Evolutionary conservation across 2,113 vertebrate species (phyloP).

Genomic region (Scytalopus superciliaris): DNA sequence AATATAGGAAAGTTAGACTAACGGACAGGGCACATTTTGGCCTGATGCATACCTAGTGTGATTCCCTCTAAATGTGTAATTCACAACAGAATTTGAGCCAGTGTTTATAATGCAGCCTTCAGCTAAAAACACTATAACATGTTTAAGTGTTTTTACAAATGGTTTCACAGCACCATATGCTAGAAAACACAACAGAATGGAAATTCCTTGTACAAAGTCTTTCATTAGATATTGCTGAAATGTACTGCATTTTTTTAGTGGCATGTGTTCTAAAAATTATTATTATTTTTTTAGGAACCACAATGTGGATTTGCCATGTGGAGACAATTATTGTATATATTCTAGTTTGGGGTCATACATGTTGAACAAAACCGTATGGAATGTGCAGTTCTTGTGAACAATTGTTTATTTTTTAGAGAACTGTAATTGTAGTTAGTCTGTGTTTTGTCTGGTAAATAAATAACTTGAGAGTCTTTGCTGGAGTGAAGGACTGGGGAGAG

Average conservation of each 20-base stretch:
- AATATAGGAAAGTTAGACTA: not conserved
- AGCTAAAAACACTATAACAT: slow-evolving; percentile 29
- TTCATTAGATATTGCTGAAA: slow-evolving; percentile 36
- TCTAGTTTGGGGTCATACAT: slow-evolving; percentile 54
- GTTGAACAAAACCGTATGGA: slow-evolving; percentile 55
- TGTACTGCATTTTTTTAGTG: slow-evolving; percentile 30
- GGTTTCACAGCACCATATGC: slow-evolving; percentile 33
- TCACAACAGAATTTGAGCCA: not conserved
- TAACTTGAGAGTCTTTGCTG: slow-evolving; percentile 19
- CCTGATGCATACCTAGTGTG: not conserved
- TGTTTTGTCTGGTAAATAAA: slow-evolving; percentile 68
- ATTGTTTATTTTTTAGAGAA: slow-evolving; percentile 56
- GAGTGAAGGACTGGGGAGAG: not conserved
- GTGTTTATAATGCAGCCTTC: slow-evolving; percentile 16
- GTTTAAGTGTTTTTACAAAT: not conserved
- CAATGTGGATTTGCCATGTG: slow-evolving; percentile 57
- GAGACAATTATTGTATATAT: slow-evolving; percentile 56
- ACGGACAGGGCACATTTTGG: not conserved
- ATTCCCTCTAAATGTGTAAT: not conserved
- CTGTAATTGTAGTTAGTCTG: slow-evolving; percentile 44
- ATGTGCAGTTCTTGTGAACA: slow-evolving; percentile 35
- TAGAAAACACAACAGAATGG: slow-evolving; percentile 18
- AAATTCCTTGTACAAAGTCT: slow-evolving; percentile 11
- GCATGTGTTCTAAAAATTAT: slow-evolving; percentile 48
- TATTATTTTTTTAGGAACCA: slow-evolving; percentile 45